Conservation (phyloP, 2,797 vertebrate species). For the Pangasius krempfi region DNA sequence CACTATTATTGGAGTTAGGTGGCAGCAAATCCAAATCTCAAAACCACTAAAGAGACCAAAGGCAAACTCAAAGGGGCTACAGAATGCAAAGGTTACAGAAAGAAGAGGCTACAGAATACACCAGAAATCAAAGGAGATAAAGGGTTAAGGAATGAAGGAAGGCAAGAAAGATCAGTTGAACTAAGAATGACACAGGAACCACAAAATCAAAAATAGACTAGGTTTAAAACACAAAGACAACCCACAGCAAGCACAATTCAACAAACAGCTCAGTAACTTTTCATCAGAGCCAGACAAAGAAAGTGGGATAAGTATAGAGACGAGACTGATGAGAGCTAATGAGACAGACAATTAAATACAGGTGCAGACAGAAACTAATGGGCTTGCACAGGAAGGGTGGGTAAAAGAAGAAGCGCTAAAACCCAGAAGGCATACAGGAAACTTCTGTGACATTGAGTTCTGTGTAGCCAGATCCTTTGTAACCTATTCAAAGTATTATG, state of each 20-base stretch:
- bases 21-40: neutral
- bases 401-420: neutral
- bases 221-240: neutral
- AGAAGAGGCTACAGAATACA: neutral
- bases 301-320: neutral
- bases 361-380: slow-evolving; percentile 15
- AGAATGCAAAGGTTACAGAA: neutral
- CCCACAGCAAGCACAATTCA: neutral
- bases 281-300: slow-evolving; percentile 7
- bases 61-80: neutral
- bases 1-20: neutral
- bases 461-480: neutral
- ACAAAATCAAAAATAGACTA: neutral
- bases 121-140: neutral
- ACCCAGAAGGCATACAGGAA: slow-evolving; percentile 29
- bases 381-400: slow-evolving; percentile 12
- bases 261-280: neutral
- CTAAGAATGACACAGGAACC: neutral
- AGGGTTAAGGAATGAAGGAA: neutral
- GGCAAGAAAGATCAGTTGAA: neutral
- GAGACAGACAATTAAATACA: slow-evolving; percentile 31
- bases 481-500: neutral
- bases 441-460: neutral
- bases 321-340: slow-evolving; percentile 10
- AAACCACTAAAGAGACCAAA: neutral